Evolutionary conservation across 2,113 vertebrate genomes (phyloP), one percentile per base, ranked within the genome.

Genomic region (Ptilorrhoa leucosticta): DNA sequence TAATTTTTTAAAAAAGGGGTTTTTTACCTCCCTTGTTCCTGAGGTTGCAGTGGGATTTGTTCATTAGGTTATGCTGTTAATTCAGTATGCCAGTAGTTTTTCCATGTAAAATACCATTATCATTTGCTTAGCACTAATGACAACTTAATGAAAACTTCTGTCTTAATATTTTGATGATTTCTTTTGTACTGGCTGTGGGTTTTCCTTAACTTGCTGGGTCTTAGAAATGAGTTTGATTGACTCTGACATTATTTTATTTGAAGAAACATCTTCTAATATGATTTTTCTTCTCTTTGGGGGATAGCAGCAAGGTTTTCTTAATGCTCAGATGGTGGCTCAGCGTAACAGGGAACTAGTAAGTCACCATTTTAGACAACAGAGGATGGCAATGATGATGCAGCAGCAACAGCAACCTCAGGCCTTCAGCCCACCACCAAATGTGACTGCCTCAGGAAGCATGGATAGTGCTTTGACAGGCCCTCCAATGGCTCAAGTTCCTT

Each of bases 301-400:
- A 48, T 89, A 85, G 91, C 95, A 99, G 98, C 98, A 99, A 95
- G 97, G 98, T 90, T 99, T 99, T 97, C 97, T 99, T 76, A 99
- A 99, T 22, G 98, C 99, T 80, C 99, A 99, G 97, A 99, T 99
- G 99, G 98, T 99, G 68, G 99, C 99, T 76, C 99, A 99, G 97
- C 98, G 99, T 72, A 99, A 98, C 95, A 98, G 99, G 93, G 99
- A 99, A 97, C 96, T 99, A 97, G 96, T 98, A 73, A 99, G 97
- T 90, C 98, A 99, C 83, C 99, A 99, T 97, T 98, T 99, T 97
- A 98, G 98, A 85, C 99, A 99, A 88, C 99, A 99, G 96, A 98
- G 98, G 89, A 98, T 99, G 98, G 98, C 99, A 47, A 98, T 99
- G 97, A 97, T 99, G 95, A 98, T 99, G 98, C 98, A 99, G 69